Evolutionary conservation across 2,113 vertebrate species (phyloP).

Genomic region (Asarcornis scutulata): DNA sequence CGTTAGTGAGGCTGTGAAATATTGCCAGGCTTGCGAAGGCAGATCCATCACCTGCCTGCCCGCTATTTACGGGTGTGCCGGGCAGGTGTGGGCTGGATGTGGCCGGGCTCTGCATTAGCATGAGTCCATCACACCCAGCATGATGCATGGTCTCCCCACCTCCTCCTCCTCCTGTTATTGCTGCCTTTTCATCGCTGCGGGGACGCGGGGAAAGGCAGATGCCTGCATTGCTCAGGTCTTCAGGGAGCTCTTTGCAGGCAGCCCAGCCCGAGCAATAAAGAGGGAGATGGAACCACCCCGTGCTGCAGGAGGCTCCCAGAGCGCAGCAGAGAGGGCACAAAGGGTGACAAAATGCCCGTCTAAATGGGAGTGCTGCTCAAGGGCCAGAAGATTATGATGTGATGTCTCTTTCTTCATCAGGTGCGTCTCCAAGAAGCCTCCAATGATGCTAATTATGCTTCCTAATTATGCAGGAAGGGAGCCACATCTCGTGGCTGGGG

Average conservation of each 20-base stretch:
- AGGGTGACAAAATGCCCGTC: accelerated
- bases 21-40: not conserved
- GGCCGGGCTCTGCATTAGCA: constrained; percentile 45
- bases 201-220: constrained; percentile 51
- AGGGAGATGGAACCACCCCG: not conserved
- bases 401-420: not conserved
- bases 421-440: not conserved
- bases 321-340: not conserved
- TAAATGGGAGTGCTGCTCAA: not conserved
- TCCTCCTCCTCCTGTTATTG: constrained; percentile 4
- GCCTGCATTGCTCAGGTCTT: not conserved
- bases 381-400: not conserved
- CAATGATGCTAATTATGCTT: accelerated
- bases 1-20: not conserved
- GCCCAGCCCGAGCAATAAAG: constrained; percentile 15
- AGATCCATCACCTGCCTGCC: constrained; percentile 45
- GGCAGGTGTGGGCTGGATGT: constrained; percentile 35
- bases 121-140: constrained; percentile 39
- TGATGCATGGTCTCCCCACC: not conserved
- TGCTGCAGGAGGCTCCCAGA: too few relatives aligned
- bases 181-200: constrained; percentile 58
- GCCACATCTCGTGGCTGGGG: accelerated
- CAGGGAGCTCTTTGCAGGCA: constrained; percentile 52
- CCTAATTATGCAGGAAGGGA: not conserved
- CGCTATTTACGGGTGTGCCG: constrained; percentile 35